Evolutionary conservation across 2,888 invertebrate species (phyloP), one percentile per base, ranked within the genome.

Genomic region (Dicyrtoma fusca): DNA sequence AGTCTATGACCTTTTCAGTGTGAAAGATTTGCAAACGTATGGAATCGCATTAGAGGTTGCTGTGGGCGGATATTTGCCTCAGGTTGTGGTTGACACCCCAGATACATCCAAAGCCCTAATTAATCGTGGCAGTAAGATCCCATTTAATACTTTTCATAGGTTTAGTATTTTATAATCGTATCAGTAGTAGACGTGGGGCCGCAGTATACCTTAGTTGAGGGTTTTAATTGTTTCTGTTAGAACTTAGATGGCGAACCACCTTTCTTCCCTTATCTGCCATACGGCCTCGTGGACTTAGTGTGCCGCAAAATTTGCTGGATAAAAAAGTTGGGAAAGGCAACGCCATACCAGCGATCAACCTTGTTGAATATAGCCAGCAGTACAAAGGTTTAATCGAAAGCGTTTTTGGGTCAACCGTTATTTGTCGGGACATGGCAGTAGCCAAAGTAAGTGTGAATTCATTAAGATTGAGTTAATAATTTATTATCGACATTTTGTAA

Each of bases 391-490:
- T 95, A 3, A 92, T 97, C 92, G 87, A 89, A 79, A 95, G 89
- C 87, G 90, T 94, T 78, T 95, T 97, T 84, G 97, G 97, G 0
- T 86, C 87, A 80, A 88, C 90, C 61, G 90, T 99, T 78, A 88
- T 98, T 75, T 95, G 95, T 82, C 87, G 88, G 69, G 90, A 92
- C 83, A 88, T 95, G 85, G 88, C 91, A 55, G 86, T 88, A 26
- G 97, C 97, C 34, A 90, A 89, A 83, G 88, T 88, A 62, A 14
- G 21, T 25, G 23, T 13, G 17, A n/a, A n/a, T n/a, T n/a, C n/a
- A n/a, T n/a, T n/a, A n/a, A n/a, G n/a, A n/a, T n/a, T n/a, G n/a
- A n/a, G n/a, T n/a, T n/a, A n/a, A n/a, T n/a, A n/a, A n/a, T n/a
- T n/a, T n/a, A n/a, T n/a, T n/a, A n/a, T n/a, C n/a, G n/a, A n/a